Percentiles rank a stretch among this genome's conserved stretches.
Evolutionary conservation across 2,888 invertebrate species (phyloP).

Genomic region (Nebria salina): DNA sequence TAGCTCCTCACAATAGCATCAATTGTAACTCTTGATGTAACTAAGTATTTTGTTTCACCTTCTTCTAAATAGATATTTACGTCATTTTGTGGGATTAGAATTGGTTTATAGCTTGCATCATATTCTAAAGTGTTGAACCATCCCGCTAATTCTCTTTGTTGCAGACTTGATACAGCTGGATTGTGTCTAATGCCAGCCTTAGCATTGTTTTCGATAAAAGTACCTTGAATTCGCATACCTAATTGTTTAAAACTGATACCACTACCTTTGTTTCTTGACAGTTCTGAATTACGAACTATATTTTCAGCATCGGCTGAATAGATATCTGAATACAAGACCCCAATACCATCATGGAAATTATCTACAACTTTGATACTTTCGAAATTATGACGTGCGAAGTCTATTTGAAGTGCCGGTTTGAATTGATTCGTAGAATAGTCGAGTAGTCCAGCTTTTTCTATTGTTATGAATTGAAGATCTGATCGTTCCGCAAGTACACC

Average conservation of each 20-base stretch:
- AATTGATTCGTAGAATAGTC: conserved; percentile 91
- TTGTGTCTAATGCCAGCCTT: conserved; percentile 92
- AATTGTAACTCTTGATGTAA: conserved; percentile 73
- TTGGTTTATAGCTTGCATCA: conserved; percentile 78
- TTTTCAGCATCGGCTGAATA: conserved; percentile 86
- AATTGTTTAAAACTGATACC: conserved; percentile 91
- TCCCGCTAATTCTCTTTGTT: conserved; percentile 91
- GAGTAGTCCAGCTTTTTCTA: conserved; percentile 92
- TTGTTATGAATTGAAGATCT: conserved; percentile 85
- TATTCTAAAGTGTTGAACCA: conserved; percentile 82
- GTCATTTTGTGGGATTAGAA: conserved; percentile 74
- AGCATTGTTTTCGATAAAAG: conserved; percentile 83
- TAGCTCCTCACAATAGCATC: conserved; percentile 69
- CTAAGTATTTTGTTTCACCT: conserved; percentile 81
- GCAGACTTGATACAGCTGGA: conserved; percentile 82
- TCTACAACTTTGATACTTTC: conserved; percentile 83
- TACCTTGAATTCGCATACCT: conserved; percentile 81
- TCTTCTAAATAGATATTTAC: conserved; percentile 72
- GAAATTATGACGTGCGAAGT: conserved; percentile 83
- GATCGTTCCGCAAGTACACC: conserved; percentile 88
- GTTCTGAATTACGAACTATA: conserved; percentile 84
- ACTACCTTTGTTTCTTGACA: conserved; percentile 84
- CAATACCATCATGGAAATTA: conserved; percentile 93
- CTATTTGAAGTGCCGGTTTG: conserved; percentile 89
- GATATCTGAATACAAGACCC: conserved; percentile 93